Percentiles rank a stretch among this genome's conserved stretches.
phyloP scores from a whole-genome alignment of 2,797 vertebrate species.

The Taeniopygia guttata region DNA sequence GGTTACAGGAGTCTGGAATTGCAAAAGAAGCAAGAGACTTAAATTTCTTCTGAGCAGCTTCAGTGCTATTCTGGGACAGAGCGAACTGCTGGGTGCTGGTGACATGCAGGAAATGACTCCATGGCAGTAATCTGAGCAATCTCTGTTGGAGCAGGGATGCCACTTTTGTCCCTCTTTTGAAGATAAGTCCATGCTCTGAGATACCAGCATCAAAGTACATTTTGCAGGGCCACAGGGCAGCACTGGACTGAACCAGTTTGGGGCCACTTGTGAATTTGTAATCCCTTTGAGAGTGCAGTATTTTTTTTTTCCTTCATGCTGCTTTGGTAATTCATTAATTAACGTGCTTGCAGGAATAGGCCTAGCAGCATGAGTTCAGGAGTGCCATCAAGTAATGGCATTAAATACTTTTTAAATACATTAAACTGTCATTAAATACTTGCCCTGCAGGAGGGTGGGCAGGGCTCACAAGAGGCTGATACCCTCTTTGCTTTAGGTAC shows the following conservation, averaged over 20 bases:
- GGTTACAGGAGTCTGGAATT: not conserved
- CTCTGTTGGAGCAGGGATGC: not conserved
- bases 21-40: not conserved
- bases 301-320: not conserved
- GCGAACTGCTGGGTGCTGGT: fast-evolving
- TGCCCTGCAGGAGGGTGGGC: not conserved
- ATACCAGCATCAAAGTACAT: not conserved
- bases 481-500: not conserved
- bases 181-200: not conserved
- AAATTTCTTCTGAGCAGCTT: not conserved
- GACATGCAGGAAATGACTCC: slow-evolving; percentile 6
- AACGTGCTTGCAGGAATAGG: not conserved
- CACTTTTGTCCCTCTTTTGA: not conserved
- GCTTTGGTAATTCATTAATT: not conserved
- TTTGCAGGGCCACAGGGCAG: not conserved
- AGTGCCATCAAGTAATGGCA: not conserved
- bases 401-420: too few relatives aligned
- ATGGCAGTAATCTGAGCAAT: not conserved
- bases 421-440: not conserved
- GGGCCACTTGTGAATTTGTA: not conserved
- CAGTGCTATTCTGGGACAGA: not conserved
- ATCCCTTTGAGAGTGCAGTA: not conserved
- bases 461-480: not conserved
- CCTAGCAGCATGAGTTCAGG: not conserved
- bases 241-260: not conserved